phyloP scores from a whole-genome alignment of 2,888 invertebrate genomes.

The Drosophila monieri region DNA sequence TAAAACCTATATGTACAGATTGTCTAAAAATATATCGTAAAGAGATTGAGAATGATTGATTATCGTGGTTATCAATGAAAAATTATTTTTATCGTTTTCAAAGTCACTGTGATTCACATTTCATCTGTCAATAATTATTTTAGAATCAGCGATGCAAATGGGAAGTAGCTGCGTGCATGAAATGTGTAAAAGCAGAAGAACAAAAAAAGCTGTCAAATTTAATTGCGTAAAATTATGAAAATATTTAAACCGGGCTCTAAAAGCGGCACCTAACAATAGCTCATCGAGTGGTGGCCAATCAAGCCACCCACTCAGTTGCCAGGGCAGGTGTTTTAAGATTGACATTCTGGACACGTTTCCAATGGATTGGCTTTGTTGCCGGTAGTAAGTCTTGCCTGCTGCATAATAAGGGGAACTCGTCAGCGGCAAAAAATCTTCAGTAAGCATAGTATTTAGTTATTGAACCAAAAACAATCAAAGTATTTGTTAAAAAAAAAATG shows the following conservation, averaged over 20 bases:
- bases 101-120: slow-evolving; percentile 26
- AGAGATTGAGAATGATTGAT: slow-evolving; percentile 49
- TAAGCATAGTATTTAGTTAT: neutral
- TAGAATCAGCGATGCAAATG: slow-evolving; percentile 32
- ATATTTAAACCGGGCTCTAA: slow-evolving; percentile 43
- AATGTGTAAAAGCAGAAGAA: neutral
- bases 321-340: slow-evolving; percentile 55
- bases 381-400: slow-evolving; percentile 45
- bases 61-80: slow-evolving; percentile 23
- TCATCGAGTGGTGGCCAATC: slow-evolving; percentile 43
- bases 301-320: slow-evolving; percentile 26
- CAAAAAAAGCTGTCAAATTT: slow-evolving; percentile 31
- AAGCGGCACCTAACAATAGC: slow-evolving; percentile 38
- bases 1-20: slow-evolving; percentile 27
- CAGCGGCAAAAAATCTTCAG: slow-evolving; percentile 32
- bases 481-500: slow-evolving; percentile 1
- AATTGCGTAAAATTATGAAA: slow-evolving; percentile 46
- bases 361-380: slow-evolving; percentile 42
- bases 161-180: slow-evolving; percentile 14
- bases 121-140: slow-evolving; percentile 21
- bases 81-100: neutral
- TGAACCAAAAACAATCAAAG: slow-evolving; percentile 4
- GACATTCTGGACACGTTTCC: slow-evolving; percentile 53
- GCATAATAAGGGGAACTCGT: slow-evolving; percentile 32
- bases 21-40: neutral